Evolutionary conservation across 2,797 vertebrate species (phyloP), one percentile per base, ranked within the genome.

Genomic region (Buphagus erythrorhynchus): DNA sequence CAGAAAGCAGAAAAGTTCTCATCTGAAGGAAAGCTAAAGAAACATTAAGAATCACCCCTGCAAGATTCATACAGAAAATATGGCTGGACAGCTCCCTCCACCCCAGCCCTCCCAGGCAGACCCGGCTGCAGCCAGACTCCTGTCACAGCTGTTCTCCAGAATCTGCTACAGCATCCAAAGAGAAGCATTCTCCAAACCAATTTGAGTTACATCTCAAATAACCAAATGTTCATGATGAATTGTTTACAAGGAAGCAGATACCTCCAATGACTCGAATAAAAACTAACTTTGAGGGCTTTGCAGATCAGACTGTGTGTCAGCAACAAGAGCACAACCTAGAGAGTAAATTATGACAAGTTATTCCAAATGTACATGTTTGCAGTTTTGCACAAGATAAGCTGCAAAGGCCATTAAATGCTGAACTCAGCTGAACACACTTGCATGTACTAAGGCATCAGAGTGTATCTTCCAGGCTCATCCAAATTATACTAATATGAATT

Each of bases 261-360:
- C 35, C 72, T 89, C 36, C 28, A 24, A 33, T 65, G 43, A 93
- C 80, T 94, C 16, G 1, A 91, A 84, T 3, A 80, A 75, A 95
- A 97, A 72, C 45, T 82, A 83, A 77, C 80, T 92, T 91, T 8
- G 33, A 55, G 80, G 57, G 66, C 48, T 95, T 95, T 96, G 79
- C 95, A 94, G 77, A 80, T 96, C 88, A 90, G 75, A 81, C 29
- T 67, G 48, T 72, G 62, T 18, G 19, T 81, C 67, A 91, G 81
- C 93, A 92, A 91, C 33, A 92, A 93, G 51, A 97, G 84, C 57
- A 73, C 55, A 95, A 83, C 62, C 52, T 86, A 62, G 95, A 86
- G 33, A 67, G 71, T 48, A 81, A 92, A 72, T 86, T 74, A 69
- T 33, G 83, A 81, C 69, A 95, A 93, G 46, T 73, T 96, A 91